Evolutionary conservation across 2,888 invertebrate species (phyloP), one percentile per base, ranked within the genome.

Genomic region (Heteromyza rotundicornis): DNA sequence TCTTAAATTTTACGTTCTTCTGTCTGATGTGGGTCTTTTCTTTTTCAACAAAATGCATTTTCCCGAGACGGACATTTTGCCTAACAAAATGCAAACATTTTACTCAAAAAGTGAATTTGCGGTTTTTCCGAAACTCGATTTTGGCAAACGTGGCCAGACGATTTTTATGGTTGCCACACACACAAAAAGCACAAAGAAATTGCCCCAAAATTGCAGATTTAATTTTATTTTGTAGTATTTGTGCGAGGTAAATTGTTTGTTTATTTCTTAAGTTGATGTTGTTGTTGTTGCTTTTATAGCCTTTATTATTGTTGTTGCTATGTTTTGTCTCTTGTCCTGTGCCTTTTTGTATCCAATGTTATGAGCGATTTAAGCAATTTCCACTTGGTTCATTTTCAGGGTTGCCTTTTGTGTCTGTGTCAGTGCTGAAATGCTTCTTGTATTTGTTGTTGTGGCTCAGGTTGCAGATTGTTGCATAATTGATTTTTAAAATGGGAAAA

Each of bases 121-220:
- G 63, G 67, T 62, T 65, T 66, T 59, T 60, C 63, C 64, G 64
- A n/a, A n/a, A n/a, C n/a, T n/a, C n/a, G n/a, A n/a, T n/a, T n/a
- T 66, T 68, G 73, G 73, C 66, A 70, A n/a, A 72, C 73, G 64
- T 71, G 67, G 69, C 78, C 81, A 81, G 81, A 81, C 81, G 75
- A 77, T 78, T 81, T 80, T 81, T 81, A 81, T 80, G 79, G 71
- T 75, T 67, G 64, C 67, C 69, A 73, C 71, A 70, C 72, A 71
- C 76, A 75, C n/a, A n/a, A n/a, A n/a, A n/a, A n/a, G n/a, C n/a
- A n/a, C n/a, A n/a, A n/a, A n/a, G n/a, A n/a, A n/a, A n/a, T n/a
- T n/a, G n/a, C n/a, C 77, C 72, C 70, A 73, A 79, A 78, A 75
- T 76, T 71, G 77, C 77, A 80, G 78, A 79, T 81, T 80, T 74